phyloP scores from a whole-genome alignment of 1,140 invertebrate species.

The Nixonia krombeini region DNA sequence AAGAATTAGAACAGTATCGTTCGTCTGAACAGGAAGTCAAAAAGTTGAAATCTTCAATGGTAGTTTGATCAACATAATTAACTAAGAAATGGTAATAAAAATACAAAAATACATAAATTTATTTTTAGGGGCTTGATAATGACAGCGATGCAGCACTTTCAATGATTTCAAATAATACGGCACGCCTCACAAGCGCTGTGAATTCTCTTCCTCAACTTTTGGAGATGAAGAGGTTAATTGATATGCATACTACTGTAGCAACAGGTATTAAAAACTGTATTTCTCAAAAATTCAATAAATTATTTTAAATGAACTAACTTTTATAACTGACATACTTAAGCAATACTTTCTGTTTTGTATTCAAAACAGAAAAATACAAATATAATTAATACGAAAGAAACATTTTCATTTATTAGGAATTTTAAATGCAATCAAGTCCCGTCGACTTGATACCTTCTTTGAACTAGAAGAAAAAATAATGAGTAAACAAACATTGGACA shows the following conservation, averaged over 20 bases:
- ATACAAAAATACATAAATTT: conserved; percentile 8
- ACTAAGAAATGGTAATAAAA: neutral
- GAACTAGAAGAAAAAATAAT: conserved; percentile 99
- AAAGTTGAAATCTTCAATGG: conserved; percentile 92
- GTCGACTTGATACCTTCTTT: conserved; percentile 96
- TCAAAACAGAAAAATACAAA: too few relatives aligned
- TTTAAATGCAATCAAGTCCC: conserved; percentile 90
- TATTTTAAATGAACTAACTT: conserved; percentile 12
- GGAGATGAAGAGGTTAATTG: conserved; percentile 97
- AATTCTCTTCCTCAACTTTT: conserved; percentile 96
- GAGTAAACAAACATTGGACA: conserved; percentile 83
- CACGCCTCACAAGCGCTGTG: conserved; percentile 93
- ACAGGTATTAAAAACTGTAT: conserved; percentile 76
- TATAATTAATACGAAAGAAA: conserved; percentile 25
- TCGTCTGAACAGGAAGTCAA: conserved; percentile 97
- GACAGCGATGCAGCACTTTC: conserved; percentile 83
- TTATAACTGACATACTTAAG: conserved; percentile 22
- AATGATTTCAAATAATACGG: conserved; percentile 94
- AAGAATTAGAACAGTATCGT: conserved; percentile 95
- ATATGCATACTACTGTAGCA: conserved; percentile 98
- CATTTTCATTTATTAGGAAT: conserved; percentile 74
- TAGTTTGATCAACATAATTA: conserved; percentile 39
- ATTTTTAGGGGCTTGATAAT: conserved; percentile 78
- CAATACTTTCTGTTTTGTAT: too few relatives aligned
- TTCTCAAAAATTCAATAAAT: too few relatives aligned